Conservation (phyloP, 2,888 invertebrate species). For the Buathra laborator region DNA sequence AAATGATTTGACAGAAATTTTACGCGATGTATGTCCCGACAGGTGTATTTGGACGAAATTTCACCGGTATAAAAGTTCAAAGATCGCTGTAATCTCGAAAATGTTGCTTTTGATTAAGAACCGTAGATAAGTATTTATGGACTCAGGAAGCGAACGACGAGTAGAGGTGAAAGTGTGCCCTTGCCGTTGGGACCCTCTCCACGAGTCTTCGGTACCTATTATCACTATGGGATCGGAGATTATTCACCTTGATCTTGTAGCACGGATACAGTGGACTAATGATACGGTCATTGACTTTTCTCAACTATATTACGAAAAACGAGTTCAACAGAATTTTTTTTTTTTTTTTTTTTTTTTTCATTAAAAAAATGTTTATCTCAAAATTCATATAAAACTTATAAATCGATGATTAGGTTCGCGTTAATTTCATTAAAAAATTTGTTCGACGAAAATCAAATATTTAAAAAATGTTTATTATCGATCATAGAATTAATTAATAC, state of each 20-base stretch:
- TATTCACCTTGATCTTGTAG: slow-evolving; percentile 9
- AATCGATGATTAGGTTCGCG: no score
- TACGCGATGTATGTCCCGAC: not conserved
- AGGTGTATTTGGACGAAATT: not conserved
- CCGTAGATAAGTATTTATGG: not conserved
- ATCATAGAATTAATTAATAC: no score
- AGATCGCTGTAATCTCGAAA: not conserved
- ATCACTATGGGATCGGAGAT: slow-evolving; percentile 2
- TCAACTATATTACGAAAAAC: not conserved
- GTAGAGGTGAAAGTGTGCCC: not conserved
- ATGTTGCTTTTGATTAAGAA: not conserved
- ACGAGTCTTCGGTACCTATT: not conserved
- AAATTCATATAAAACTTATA: no score
- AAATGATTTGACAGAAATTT: no score
- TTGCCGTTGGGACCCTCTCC: slow-evolving; percentile 5
- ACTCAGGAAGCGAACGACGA: not conserved
- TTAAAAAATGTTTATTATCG: no score
- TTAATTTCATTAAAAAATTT: no score
- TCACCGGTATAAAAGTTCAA: not conserved
- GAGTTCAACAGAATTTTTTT: not conserved
- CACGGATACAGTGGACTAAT: not conserved
- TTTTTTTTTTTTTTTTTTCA: not conserved
- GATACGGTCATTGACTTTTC: slow-evolving; percentile 6
- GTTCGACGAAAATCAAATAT: no score
- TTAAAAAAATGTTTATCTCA: no score